Evolutionary conservation across 2,113 vertebrate species (phyloP), one percentile per base, ranked within the genome.

Genomic region (Nansenia antarctica): DNA sequence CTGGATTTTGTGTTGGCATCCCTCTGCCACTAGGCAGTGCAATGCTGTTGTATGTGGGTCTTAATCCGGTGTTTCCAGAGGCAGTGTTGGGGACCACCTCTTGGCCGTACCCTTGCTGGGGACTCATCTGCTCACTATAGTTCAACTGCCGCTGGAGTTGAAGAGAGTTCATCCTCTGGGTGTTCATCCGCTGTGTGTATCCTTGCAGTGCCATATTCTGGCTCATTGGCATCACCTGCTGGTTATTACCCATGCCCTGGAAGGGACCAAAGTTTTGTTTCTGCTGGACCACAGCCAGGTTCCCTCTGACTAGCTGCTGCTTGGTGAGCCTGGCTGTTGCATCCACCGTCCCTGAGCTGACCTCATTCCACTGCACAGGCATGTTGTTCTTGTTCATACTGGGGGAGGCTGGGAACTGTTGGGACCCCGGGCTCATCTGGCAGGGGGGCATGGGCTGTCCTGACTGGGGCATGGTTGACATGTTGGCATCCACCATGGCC

Each of bases 291-390:
- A 95, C 82, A 0, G 93, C 89, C 63, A 98, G 87, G 68, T 95
- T 97, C 66, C 81, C 78, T 3, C 91, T 92, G 0, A 92, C 77
- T 67, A 90, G 92, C 30, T 91, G 87, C 2, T 91, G 93, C 63
- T 95, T 95, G 0, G 91, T 84, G 55, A 94, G 93, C 76, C 86
- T 93, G 55, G 91, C 73, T 55, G 91, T 78, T 5, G 88, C 20
- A 37, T 99, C 97, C 78, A 98, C 86, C 0, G 96, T 96, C 52
- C 98, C 98, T 0, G 98, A 99, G 86, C 97, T 99, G 78, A 99
- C 97, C 81, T 99, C 98, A 0, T 99, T 99, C 98, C 98, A 99
- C 75, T 99, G 98, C 30, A 99, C 96, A 0, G 98, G 98, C 97
- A 99, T 98, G 84, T 91, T 95, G 62, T 86, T 98, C 78, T 97